These are phyloP conservation scores for Cryptophagus acutangulus DNA, from an alignment of 2,888 invertebrate genomes.

Conservation along the genomic window DNA sequence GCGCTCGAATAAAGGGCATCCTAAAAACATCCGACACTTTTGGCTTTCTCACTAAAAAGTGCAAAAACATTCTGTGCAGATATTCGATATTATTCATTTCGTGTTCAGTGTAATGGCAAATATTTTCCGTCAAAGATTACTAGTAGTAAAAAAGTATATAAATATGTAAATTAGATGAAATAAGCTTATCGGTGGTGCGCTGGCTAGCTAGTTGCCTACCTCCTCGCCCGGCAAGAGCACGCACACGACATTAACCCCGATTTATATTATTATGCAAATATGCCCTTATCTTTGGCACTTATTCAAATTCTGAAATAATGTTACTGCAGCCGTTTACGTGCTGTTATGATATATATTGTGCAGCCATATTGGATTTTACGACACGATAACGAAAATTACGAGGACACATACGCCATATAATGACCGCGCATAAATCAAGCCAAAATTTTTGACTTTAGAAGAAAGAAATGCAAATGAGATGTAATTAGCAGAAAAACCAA, in stretches of 20 bases:
- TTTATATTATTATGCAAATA: conserved; percentile 51
- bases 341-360: conserved; percentile 47
- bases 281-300: conserved; percentile 43
- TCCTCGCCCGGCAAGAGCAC: conserved; percentile 43
- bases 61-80: too few relatives aligned
- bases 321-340: conserved; percentile 45
- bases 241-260: conserved; percentile 50
- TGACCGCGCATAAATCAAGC: too few relatives aligned
- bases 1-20: too few relatives aligned
- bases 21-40: too few relatives aligned
- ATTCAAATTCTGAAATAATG: conserved; percentile 49
- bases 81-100: conserved; percentile 3
- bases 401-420: too few relatives aligned
- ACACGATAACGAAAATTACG: conserved; percentile 40
- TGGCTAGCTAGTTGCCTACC: conserved; percentile 42
- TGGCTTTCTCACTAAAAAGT: too few relatives aligned
- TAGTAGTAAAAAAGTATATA: conserved; percentile 28
- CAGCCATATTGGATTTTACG: conserved; percentile 46
- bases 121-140: conserved; percentile 28
- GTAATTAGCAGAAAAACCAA: too few relatives aligned
- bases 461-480: too few relatives aligned
- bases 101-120: conserved; percentile 25
- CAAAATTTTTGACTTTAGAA: too few relatives aligned
- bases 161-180: conserved; percentile 40
- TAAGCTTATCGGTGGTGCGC: conserved; percentile 45